These are phyloP conservation scores for Leucophenga varia DNA, from an alignment of 1,140 invertebrate species.

Conservation along the genomic window DNA sequence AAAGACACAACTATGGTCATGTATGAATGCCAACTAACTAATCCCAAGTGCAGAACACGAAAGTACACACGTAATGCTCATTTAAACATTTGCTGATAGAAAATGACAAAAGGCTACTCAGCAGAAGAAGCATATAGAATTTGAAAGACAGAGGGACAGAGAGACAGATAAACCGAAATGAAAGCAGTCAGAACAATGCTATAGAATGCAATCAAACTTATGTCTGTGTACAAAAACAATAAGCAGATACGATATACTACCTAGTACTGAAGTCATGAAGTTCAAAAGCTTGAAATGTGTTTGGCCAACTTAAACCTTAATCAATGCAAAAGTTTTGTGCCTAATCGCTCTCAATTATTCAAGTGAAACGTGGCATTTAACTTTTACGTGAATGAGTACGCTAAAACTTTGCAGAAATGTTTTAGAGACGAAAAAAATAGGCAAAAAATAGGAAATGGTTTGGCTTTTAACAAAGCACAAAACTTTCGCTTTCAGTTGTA, in stretches of 20 bases:
- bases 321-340: slow-evolving; percentile 54
- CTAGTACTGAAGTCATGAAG: background rate
- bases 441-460: too few species aligned
- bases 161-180: too few species aligned
- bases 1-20: slow-evolving; percentile 4
- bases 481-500: too few species aligned
- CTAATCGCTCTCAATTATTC: slow-evolving; percentile 55
- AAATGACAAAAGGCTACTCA: slow-evolving; percentile 45
- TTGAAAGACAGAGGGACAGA: too few species aligned
- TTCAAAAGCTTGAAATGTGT: slow-evolving; percentile 40
- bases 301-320: slow-evolving; percentile 53
- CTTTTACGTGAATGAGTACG: slow-evolving; percentile 48
- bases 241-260: too few species aligned
- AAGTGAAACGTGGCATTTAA: slow-evolving; percentile 55
- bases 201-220: slow-evolving; percentile 10
- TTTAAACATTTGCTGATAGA: slow-evolving; percentile 54
- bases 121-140: slow-evolving; percentile 1
- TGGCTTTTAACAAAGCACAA: too few species aligned
- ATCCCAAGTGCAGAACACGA: slow-evolving; percentile 50
- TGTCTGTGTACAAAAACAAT: too few species aligned
- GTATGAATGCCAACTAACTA: too few species aligned
- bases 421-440: too few species aligned
- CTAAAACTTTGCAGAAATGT: too few species aligned
- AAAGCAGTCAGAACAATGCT: too few species aligned
- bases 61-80: slow-evolving; percentile 53